Base-by-base conservation (phyloP, 1,140 invertebrate species). In the Amyelois transitella region DNA sequence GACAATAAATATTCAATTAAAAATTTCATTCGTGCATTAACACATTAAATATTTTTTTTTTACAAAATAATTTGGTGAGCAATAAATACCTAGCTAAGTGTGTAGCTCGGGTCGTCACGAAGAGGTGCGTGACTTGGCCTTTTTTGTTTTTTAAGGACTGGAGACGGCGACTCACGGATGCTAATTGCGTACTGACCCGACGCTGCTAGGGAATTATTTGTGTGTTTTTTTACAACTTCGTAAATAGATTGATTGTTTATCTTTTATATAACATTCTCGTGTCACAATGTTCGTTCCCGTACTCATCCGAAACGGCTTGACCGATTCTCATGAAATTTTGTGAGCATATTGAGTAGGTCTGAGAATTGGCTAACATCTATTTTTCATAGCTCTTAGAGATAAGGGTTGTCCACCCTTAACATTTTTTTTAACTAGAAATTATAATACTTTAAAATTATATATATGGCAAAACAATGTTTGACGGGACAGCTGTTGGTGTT, bases 91-190 rank as follows among this genome's bases (percentile, higher is more conserved):
- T 1, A 48, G 12, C 45, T n/a, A 48, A 48, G 45, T 48, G 45
- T 20, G 6, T 19, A 6, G 45, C 19, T 48, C 19, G 1, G 10
- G 2, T 19, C 50, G 60, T 62, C 73, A 76, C 75, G 73, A 24
- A 58, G 71, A 59, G 52, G 75, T 78, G 75, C 75, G 75, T 78
- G 75, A 78, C 71, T 62, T 57, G 55, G 73, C 64, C 65, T 69
- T 78, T 77, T 66, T 74, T 61, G 65, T 72, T 71, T 68, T 58
- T 61, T 12, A 49, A 66, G 57, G 55, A 69, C 54, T 72, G 65
- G 57, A 60, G 61, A 51, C 55, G 17, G 19, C 4, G 8, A 48
- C 45, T 21, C n/a, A 48, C 12, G 45, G 12, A 12, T 1, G 0
- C 6, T 1, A 21, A 48, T 48, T 48, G 18, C 19, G 45, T 7